A percentile compares a stretch with the other conserved stretches of the same genome.
Conservation (phyloP, 1,140 invertebrate genomes). For the Drosophila paulistorum region DNA sequence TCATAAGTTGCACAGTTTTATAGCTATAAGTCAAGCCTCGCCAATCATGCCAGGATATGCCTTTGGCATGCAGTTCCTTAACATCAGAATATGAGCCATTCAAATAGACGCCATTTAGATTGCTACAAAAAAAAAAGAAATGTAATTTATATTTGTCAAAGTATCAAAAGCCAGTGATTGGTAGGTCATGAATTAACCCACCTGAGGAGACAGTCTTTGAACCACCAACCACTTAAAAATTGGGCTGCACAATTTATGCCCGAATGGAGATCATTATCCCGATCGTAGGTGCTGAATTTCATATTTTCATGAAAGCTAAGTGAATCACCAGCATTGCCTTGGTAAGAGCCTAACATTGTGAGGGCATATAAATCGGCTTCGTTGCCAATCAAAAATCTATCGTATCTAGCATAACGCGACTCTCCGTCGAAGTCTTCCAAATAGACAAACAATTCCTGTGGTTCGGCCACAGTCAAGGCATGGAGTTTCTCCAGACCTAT, state of each 20-base stretch:
- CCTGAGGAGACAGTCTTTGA: conserved; percentile 2
- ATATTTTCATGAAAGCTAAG: conserved; percentile 37
- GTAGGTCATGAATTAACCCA: background rate
- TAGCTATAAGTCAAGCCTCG: conserved; percentile 33
- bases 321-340: conserved; percentile 33
- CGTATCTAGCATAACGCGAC: conserved; percentile 28
- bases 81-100: conserved; percentile 1
- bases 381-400: conserved; percentile 34
- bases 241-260: conserved; percentile 34
- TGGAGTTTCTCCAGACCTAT: conserved; percentile 36
- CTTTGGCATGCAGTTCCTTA: conserved; percentile 11
- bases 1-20: conserved; percentile 44
- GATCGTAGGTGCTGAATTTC: conserved; percentile 50
- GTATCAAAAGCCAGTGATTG: too few relatives aligned
- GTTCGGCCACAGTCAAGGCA: conserved; percentile 1
- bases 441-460: conserved; percentile 37
- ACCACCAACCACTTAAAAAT: conserved; percentile 43
- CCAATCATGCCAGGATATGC: conserved; percentile 35
- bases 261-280: conserved; percentile 34
- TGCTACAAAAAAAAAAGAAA: background rate
- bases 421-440: conserved; percentile 38
- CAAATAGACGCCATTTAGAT: conserved; percentile 13
- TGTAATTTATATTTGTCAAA: too few relatives aligned
- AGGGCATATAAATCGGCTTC: conserved; percentile 30
- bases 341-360: conserved; percentile 26